Base-by-base conservation (phyloP, 2,797 vertebrate species). In the Notoglanidium macrostoma region DNA sequence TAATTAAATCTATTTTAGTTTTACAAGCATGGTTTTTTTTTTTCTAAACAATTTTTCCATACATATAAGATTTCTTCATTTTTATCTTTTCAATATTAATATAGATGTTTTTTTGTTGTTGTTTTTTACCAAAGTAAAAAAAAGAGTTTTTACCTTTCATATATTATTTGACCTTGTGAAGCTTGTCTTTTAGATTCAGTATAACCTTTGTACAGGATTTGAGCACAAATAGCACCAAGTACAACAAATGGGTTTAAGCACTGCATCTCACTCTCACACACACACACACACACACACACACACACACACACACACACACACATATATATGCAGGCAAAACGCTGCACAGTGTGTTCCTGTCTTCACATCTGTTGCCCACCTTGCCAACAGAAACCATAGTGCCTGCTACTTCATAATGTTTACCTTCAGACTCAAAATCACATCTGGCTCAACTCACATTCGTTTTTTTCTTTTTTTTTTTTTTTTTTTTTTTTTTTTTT, bases 311-410 rank as follows among this genome's bases (percentile, higher is more conserved):
- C 35, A 35, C 35, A 35, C 35, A 35, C 35, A 35, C 35, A 35
- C 35, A 35, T 3, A 35, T 2, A 35, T 3, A 35, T 35, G 35
- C 19, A 32, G 2, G 46, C 61, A 49, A 35, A 79, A 32, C 10
- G 17, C 59, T 72, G 57, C 65, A 61, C 73, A 61, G 80, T 35
- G 26, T 72, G 44, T 83, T 83, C 70, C 84, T 78, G 49, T 49
- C 77, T 88, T 83, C 59, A 91, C 88, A 90, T 90, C 89, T 90
- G 88, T 77, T 87, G 68, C 29, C 85, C 89, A 86, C 88, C 87
- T 82, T 87, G 61, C 63, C 74, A 49, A 46, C 72, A 85, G 12
- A 46, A 65, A 72, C 68, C 57, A 19, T 21, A 51, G 46, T 54
- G 63, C 35, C 54, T 86, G 40, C 76, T 49, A 67, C 87, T 87